Conservation (phyloP, 1,140 invertebrate genomes). For the Drosophila gunungcola region DNA sequence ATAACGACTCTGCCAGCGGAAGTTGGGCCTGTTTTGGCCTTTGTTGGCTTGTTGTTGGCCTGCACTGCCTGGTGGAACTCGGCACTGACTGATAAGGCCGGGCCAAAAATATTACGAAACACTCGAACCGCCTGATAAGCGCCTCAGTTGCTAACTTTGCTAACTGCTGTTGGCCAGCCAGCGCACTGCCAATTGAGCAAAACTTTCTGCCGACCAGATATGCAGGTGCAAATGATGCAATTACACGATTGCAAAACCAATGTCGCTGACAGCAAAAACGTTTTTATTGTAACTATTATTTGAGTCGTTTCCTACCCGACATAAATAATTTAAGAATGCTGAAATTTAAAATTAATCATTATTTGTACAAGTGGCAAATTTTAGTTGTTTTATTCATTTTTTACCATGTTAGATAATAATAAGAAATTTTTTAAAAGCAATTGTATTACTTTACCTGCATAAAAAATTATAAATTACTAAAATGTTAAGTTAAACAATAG, state of each 20-base stretch:
- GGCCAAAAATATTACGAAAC: conserved; percentile 54
- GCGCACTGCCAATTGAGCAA: conserved; percentile 21
- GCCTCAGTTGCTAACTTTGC: conserved; percentile 21
- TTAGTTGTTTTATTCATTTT: too few species aligned
- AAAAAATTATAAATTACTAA: too few species aligned
- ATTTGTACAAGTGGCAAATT: too few species aligned
- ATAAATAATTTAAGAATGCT: too few species aligned
- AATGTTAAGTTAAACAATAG: too few species aligned
- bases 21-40: conserved; percentile 33
- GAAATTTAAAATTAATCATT: too few species aligned
- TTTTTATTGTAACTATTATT: too few species aligned
- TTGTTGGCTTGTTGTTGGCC: conserved; percentile 9
- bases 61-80: conserved; percentile 11
- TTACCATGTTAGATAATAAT: too few species aligned
- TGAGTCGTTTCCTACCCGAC: too few species aligned
- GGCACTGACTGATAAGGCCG: conserved; percentile 14
- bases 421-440: too few species aligned
- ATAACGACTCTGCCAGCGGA: conserved; percentile 56
- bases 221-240: conserved; percentile 70
- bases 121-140: conserved; percentile 19
- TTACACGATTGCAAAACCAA: conserved; percentile 60
- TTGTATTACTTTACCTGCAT: too few species aligned
- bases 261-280: conserved; percentile 28
- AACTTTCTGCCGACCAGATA: conserved; percentile 49
- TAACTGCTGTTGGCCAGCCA: conserved; percentile 24